Conservation (phyloP, 1,140 invertebrate genomes). For the Conopomorpha cramerella region DNA sequence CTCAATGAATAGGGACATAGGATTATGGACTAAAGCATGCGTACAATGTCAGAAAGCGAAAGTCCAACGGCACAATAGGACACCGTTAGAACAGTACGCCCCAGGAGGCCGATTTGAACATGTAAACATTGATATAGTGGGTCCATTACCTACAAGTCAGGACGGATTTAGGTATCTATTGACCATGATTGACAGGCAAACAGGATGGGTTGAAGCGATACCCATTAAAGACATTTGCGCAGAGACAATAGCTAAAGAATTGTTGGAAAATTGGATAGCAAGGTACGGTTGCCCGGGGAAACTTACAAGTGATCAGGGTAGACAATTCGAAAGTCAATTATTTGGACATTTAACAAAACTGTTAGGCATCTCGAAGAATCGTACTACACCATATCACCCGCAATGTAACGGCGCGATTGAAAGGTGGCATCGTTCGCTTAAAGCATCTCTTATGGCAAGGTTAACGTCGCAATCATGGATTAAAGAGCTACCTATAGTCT, state of each 20-base stretch:
- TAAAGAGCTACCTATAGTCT: conserved; percentile 16
- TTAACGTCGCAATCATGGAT: conserved; percentile 8
- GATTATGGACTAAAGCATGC: conserved; percentile 11
- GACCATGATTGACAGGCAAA: conserved; percentile 36
- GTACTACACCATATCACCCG: conserved; percentile 16
- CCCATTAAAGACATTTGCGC: conserved; percentile 20
- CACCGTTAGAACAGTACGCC: background rate
- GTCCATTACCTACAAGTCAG: conserved; percentile 14
- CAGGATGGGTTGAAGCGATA: conserved; percentile 39
- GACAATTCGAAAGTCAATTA: conserved; percentile 10
- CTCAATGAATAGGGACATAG: conserved; percentile 9
- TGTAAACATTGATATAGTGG: conserved; percentile 20
- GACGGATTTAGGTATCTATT: conserved; percentile 25
- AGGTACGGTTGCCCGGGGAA: conserved; percentile 6
- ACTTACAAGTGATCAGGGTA: conserved; percentile 27
- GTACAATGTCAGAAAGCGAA: conserved; percentile 14
- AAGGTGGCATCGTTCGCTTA: conserved; percentile 21
- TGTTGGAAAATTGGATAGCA: conserved; percentile 23
- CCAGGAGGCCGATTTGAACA: conserved; percentile 8
- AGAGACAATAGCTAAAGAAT: conserved; percentile 18
- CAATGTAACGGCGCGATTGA: conserved; percentile 26
- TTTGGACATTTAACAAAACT: conserved; percentile 11
- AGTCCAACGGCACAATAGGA: conserved; percentile 9
- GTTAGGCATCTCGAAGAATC: conserved; percentile 8
- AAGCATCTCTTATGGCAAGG: conserved; percentile 15